Percentiles rank a stretch among this genome's conserved stretches.
phyloP scores from a whole-genome alignment of 64 coral and sea anemone genomes.

The Exaiptasia diaphana region DNA sequence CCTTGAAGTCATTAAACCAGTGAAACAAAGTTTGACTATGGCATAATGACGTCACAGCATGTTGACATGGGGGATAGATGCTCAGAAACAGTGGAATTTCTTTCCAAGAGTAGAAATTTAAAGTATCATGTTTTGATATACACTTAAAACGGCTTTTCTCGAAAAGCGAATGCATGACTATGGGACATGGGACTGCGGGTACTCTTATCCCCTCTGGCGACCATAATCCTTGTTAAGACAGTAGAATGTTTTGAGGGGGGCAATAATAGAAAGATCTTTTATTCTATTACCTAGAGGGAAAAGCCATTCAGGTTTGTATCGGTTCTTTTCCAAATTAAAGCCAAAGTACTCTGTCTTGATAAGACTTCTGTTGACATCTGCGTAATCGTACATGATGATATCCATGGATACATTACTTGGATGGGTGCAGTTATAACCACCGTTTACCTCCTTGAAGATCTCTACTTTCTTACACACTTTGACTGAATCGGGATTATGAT shows the following conservation, averaged over 20 bases:
- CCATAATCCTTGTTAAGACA: too few species aligned
- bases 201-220: too few species aligned
- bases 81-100: too few species aligned
- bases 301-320: slow-evolving; percentile 57
- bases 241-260: not conserved
- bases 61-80: too few species aligned
- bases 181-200: too few species aligned
- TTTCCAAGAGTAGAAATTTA: too few species aligned
- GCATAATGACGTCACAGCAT: too few species aligned
- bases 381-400: slow-evolving; percentile 32
- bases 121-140: too few species aligned
- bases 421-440: slow-evolving; percentile 35
- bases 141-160: too few species aligned
- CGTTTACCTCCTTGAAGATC: slow-evolving; percentile 6
- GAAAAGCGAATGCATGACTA: too few species aligned
- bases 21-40: too few species aligned
- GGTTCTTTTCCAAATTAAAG: slow-evolving; percentile 45
- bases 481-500: not conserved
- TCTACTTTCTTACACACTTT: slow-evolving; percentile 21
- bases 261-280: not conserved
- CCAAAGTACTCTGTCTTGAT: slow-evolving; percentile 32
- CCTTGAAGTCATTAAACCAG: too few species aligned
- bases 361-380: slow-evolving; percentile 32
- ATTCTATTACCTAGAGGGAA: slow-evolving; percentile 34
- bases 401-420: slow-evolving; percentile 25